Evolutionary conservation across 2,888 invertebrate genomes (phyloP).

Genomic region (Lordiphosa andalusiaca): DNA sequence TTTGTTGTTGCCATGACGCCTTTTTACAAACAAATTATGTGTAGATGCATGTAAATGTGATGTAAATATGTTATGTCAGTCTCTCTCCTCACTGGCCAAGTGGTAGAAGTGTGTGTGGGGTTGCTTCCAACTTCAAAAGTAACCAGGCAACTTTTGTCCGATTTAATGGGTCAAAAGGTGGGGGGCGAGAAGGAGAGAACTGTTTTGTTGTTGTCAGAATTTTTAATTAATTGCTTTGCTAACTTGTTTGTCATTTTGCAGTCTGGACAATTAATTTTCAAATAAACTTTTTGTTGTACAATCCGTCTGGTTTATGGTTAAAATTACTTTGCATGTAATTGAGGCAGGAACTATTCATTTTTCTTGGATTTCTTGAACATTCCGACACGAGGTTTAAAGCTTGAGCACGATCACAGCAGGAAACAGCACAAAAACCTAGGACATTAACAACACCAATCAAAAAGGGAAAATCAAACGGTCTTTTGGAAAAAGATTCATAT

Average conservation of each 20-base stretch:
- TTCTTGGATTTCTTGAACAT: no score
- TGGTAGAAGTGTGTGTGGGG: neutral
- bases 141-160: slow-evolving; percentile 37
- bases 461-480: no score
- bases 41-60: slow-evolving; percentile 27
- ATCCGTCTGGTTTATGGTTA: slow-evolving; percentile 20
- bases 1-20: slow-evolving; percentile 49
- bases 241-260: slow-evolving; percentile 25
- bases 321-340: neutral
- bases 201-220: neutral
- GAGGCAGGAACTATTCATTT: no score
- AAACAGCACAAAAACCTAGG: no score
- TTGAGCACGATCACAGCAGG: no score
- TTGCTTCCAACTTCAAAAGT: slow-evolving; percentile 25
- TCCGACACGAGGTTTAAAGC: no score
- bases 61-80: slow-evolving; percentile 15
- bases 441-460: no score
- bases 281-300: neutral
- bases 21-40: slow-evolving; percentile 46
- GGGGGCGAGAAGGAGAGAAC: neutral
- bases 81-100: neutral
- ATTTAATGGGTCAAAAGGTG: slow-evolving; percentile 4
- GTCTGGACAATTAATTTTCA: slow-evolving; percentile 27
- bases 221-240: slow-evolving; percentile 36
- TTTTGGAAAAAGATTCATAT: no score